Evolutionary conservation across 2,797 vertebrate genomes (phyloP), one percentile per base, ranked within the genome.

Genomic region (Gymnocypris eckloni): DNA sequence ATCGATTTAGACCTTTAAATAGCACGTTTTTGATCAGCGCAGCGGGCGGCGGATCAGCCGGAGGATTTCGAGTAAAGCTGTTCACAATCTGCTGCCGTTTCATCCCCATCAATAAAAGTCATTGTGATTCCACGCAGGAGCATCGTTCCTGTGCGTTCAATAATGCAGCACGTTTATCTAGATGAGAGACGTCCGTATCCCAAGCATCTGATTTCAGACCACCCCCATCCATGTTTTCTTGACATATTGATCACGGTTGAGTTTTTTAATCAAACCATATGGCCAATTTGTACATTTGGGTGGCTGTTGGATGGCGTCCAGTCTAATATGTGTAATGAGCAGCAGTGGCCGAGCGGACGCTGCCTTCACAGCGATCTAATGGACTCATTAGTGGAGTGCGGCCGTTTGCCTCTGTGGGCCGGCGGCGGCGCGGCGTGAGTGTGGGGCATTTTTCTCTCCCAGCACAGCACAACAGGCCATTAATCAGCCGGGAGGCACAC

Each of bases 1-100:
- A 94, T 94, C 73, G 94, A 95, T 95, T 61, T 10, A 93, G 88
- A 93, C 95, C 95, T 94, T 95, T 95, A 95, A 94, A 93, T 90
- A 92, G 88, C 89, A 90, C 90, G 88, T 66, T 70, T 45, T 25
- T 75, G 43, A 72, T 83, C 82, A 25, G 82, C 16, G 8, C 72
- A 70, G 81, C n/a, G n/a, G 12, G 39, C 75, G 41, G 64, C 2
- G 15, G 28, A 33, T 66, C 64, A 67, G 61, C 28, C 3, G 15
- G 41, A 79, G 88, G 89, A 91, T 87, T 88, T 83, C 64, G 75
- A 86, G 73, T 71, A 71, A 70, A 84, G 86, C 75, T 2, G 83
- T 45, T 86, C 83, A 71, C 76, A 37, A 83, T 89, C 66, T 12
- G 59, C 59, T 84, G 88, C 71, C 81, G 84, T 87, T 90, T 87